A percentile compares a stretch with the other conserved stretches of the same genome.
Evolutionary conservation across 2,113 vertebrate genomes (phyloP).

Genomic region (Tragelaphus imberbis): DNA sequence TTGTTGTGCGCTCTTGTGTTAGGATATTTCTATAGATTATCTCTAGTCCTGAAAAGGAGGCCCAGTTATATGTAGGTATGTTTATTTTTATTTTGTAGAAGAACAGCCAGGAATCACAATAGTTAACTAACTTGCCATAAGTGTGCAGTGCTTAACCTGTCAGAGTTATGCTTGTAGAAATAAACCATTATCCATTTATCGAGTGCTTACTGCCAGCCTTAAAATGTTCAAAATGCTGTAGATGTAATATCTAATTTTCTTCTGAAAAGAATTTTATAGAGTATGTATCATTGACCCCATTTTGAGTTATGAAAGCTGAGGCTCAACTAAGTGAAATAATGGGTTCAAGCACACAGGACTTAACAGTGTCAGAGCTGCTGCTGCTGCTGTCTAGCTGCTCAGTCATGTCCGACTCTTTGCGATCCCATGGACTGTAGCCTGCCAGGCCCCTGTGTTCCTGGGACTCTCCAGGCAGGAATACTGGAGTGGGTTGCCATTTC

Average conservation of each 20-base stretch:
- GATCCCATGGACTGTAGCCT: neutral
- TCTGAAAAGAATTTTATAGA: too few species aligned
- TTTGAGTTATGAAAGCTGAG: neutral
- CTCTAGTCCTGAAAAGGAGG: neutral
- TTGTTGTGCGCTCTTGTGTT: neutral
- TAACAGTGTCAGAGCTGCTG: fast-evolving
- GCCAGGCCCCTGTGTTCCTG: neutral
- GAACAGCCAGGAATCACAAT: neutral
- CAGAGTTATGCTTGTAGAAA: neutral
- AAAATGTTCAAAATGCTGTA: neutral
- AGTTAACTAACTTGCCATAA: neutral
- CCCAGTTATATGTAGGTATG: neutral
- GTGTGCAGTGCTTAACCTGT: neutral
- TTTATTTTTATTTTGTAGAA: neutral
- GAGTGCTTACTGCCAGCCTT: neutral
- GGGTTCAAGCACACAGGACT: fast-evolving
- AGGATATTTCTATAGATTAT: neutral
- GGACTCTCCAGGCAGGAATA: neutral
- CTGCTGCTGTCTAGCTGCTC: fast-evolving
- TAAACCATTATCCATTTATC: neutral
- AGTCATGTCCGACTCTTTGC: neutral
- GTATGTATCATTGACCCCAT: neutral
- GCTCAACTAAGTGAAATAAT: neutral
- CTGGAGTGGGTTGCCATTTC: neutral
- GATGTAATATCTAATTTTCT: neutral